A percentile compares a stretch with the other conserved stretches of the same genome.
These are phyloP conservation scores for Oryzias dopingdopingensis DNA, from an alignment of 2,797 vertebrate genomes.

Conservation along the genomic window DNA sequence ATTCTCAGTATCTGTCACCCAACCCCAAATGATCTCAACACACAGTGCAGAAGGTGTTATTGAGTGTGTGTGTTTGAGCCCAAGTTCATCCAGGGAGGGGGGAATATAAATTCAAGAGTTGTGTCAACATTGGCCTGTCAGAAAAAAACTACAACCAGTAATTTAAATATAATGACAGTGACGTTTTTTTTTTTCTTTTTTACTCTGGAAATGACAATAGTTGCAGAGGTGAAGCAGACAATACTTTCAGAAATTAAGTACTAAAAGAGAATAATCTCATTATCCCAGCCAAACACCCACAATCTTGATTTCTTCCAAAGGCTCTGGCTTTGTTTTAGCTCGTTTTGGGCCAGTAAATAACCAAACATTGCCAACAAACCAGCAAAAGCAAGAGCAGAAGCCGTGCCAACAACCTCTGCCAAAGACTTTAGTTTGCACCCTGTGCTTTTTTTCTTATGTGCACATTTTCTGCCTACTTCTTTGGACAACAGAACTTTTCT, in stretches of 20 bases:
- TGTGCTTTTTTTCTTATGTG: slow-evolving; percentile 52
- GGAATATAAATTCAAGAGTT: slow-evolving; percentile 54
- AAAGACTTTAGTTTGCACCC: slow-evolving; percentile 57
- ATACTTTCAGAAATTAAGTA: slow-evolving; percentile 31
- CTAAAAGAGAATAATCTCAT: slow-evolving; percentile 35
- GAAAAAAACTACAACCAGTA: slow-evolving; percentile 19
- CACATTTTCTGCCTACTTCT: slow-evolving; percentile 41
- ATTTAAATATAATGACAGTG: slow-evolving; percentile 14
- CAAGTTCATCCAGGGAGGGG: slow-evolving; percentile 53
- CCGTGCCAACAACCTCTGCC: slow-evolving; percentile 60
- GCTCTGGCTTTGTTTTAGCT: slow-evolving; percentile 53
- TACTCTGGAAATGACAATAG: slow-evolving; percentile 6
- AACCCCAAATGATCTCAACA: slow-evolving; percentile 64
- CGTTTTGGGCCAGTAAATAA: slow-evolving; percentile 61
- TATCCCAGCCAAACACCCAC: slow-evolving; percentile 43
- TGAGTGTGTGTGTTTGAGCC: slow-evolving; percentile 35
- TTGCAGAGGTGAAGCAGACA: slow-evolving; percentile 7
- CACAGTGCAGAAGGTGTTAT: slow-evolving; percentile 43
- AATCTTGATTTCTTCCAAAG: slow-evolving; percentile 40
- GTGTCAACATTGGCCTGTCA: slow-evolving; percentile 34
- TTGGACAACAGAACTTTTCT: slow-evolving; percentile 27
- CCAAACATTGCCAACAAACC: slow-evolving; percentile 63
- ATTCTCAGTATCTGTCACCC: slow-evolving; percentile 82
- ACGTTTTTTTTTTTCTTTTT: slow-evolving; percentile 1
- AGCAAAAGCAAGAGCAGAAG: slow-evolving; percentile 47